Evolutionary conservation across 2,113 vertebrate species (phyloP), one percentile per base, ranked within the genome.

Genomic region (Trogon surrucura): DNA sequence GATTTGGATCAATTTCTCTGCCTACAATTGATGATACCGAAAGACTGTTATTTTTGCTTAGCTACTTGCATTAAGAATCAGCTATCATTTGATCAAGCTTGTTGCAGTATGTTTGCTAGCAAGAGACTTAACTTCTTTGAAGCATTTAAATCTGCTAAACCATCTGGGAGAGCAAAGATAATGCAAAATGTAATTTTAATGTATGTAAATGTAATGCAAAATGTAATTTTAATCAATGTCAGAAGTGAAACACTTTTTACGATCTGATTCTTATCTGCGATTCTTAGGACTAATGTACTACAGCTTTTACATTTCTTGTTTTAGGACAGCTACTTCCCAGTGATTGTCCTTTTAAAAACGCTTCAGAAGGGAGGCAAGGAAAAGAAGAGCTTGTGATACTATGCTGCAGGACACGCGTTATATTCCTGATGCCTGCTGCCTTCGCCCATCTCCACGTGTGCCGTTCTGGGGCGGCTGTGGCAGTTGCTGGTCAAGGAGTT

Each of bases 101-200:
- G 61, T 89, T 91, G 57, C 27, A 95, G 62, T 80, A 73, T 65
- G 27, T 79, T 94, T 91, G 45, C 94, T 94, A 92, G 60, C 56
- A 69, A 79, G 13, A 41, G 13, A 15, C 41, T 90, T 80, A 73
- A 88, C 57, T 91, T 80, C 50, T 85, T 51, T 67, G 78, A 87
- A 79, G 86, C 58, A 41, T 74, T 91, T 81, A 92, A 81, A 87
- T 91, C 65, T 93, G 61, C 70, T 95, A 92, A 95, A 85, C 61
- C 83, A 87, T 81, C 88, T 92, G 57, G 65, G 29, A 79, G 86
- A 91, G 57, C 41, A 84, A 61, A 91, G 61, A 87, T 84, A 79
- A 93, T 56, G 44, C 32, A 92, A 83, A 91, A 81, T 67, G 38
- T 75, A 92, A 67, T 89, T 95, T 91, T 92, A 86, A 89, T 89